phyloP scores from a whole-genome alignment of 2,113 vertebrate species.

The Pandion haliaetus region DNA sequence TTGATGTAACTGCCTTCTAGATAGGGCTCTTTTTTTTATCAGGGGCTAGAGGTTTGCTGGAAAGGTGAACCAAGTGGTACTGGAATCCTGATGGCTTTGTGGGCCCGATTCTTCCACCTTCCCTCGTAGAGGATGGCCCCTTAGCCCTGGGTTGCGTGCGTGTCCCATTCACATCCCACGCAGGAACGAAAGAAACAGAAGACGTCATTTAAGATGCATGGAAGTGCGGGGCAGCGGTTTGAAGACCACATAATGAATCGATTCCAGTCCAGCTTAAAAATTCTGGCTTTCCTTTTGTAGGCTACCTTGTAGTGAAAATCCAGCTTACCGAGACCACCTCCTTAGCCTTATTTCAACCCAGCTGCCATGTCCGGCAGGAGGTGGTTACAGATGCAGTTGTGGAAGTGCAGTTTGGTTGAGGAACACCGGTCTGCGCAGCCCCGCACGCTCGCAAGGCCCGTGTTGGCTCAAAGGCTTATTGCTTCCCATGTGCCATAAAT shows the following conservation, averaged over 20 bases:
- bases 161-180: not conserved
- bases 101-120: not conserved
- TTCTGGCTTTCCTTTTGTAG: not conserved
- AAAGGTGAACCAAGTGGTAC: not conserved
- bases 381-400: slow-evolving; percentile 4
- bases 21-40: not conserved
- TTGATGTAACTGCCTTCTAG: not conserved
- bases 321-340: not conserved
- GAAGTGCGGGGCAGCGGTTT: not conserved
- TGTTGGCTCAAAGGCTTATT: slow-evolving; percentile 44
- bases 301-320: slow-evolving; percentile 37
- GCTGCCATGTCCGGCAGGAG: not conserved
- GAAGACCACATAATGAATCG: not conserved
- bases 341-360: slow-evolving; percentile 40
- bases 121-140: not conserved
- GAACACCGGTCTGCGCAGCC: not conserved
- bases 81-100: not conserved
- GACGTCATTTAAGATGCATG: not conserved
- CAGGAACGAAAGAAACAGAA: not conserved
- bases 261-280: not conserved
- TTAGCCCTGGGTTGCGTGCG: not conserved
- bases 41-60: not conserved
- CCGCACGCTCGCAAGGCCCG: not conserved
- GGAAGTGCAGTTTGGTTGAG: not conserved
- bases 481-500: slow-evolving; percentile 67